phyloP scores from a whole-genome alignment of 2,113 vertebrate species.

The Panthera leo region DNA sequence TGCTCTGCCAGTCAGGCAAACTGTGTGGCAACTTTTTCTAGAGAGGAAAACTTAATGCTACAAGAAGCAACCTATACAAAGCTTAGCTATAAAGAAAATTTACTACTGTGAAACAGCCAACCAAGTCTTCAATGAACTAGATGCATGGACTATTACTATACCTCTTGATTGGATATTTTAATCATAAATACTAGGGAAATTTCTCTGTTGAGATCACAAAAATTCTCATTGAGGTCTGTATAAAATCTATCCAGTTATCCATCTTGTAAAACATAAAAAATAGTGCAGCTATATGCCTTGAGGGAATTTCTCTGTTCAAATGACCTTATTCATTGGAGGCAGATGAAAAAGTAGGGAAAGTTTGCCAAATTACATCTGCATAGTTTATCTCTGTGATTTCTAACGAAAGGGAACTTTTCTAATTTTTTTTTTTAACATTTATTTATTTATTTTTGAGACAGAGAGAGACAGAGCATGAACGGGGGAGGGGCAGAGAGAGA shows the following conservation, averaged over 20 bases:
- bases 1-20: background rate
- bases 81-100: background rate
- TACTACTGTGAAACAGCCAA: background rate
- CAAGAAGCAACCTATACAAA: background rate
- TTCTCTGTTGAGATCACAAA: background rate
- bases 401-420: background rate
- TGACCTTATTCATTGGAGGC: background rate
- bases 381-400: conserved; percentile 14
- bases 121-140: background rate
- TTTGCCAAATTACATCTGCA: background rate
- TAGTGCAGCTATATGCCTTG: background rate
- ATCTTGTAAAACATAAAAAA: background rate
- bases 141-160: background rate
- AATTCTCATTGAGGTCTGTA: background rate
- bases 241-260: background rate
- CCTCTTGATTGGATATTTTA: background rate
- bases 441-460: no score
- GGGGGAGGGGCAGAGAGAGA: no score
- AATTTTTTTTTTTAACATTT: no score
- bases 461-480: no score
- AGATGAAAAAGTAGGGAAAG: background rate
- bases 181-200: conserved; percentile 10
- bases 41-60: background rate
- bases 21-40: background rate
- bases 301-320: conserved; percentile 18